Evolutionary conservation across 2,888 invertebrate genomes (phyloP).

Genomic region (Hirtodrosophila confusa): DNA sequence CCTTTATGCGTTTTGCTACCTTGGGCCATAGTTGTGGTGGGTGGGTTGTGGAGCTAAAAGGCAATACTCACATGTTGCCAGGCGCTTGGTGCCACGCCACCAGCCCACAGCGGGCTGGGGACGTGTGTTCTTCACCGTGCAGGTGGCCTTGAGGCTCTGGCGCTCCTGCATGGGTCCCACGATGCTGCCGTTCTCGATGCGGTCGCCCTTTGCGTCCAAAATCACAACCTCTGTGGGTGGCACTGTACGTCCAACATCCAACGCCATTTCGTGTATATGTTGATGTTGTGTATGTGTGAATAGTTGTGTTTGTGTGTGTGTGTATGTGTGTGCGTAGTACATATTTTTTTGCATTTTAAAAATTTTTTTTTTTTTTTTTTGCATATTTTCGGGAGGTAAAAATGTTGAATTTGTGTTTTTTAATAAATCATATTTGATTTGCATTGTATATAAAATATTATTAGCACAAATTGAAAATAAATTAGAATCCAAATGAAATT

Average conservation of each 20-base stretch:
- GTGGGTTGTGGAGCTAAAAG: not conserved
- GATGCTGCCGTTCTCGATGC: constrained; percentile 86
- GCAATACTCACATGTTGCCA: constrained; percentile 85
- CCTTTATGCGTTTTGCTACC: constrained; percentile 52
- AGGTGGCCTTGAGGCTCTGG: constrained; percentile 81
- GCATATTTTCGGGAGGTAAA: constrained; percentile 52
- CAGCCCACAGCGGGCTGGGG: constrained; percentile 93
- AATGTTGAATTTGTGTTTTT: constrained; percentile 67
- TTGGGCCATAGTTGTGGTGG: constrained; percentile 32
- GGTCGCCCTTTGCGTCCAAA: constrained; percentile 87
- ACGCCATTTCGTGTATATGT: constrained; percentile 37
- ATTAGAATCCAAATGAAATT: constrained; percentile 16
- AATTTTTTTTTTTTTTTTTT: constrained; percentile 22
- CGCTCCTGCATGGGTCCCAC: constrained; percentile 84
- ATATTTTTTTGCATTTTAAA: constrained; percentile 43
- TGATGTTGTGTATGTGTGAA: constrained; percentile 10
- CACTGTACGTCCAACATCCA: constrained; percentile 85
- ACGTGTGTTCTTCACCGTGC: constrained; percentile 90
- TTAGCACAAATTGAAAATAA: constrained; percentile 33
- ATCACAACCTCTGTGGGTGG: constrained; percentile 91
- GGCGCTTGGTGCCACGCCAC: constrained; percentile 90
- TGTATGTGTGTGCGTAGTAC: constrained; percentile 46
- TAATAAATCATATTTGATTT: constrained; percentile 64
- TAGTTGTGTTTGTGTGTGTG: constrained; percentile 25
- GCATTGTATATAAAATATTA: constrained; percentile 47